A percentile compares a stretch with the other conserved stretches of the same genome.
Evolutionary conservation across 2,888 invertebrate species (phyloP).

Genomic region (Agriopis leucophaearia): DNA sequence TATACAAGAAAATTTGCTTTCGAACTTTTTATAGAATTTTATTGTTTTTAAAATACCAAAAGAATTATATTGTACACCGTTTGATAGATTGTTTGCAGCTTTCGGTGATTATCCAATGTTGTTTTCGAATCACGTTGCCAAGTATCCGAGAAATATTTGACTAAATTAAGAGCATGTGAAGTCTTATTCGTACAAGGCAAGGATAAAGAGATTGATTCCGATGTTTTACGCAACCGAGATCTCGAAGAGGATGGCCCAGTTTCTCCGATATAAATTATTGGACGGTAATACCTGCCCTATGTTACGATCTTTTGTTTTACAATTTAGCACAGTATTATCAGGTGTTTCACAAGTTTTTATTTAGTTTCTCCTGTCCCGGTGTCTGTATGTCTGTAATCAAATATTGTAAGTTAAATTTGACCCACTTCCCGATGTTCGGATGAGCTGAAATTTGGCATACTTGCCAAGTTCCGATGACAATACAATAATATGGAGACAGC

Average conservation of each 20-base stretch:
- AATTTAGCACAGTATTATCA: slow-evolving; percentile 57
- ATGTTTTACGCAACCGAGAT: slow-evolving; percentile 29
- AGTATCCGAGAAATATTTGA: slow-evolving; percentile 64
- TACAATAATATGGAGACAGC: too few species aligned
- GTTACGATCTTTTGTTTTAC: slow-evolving; percentile 13
- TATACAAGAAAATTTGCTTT: neutral
- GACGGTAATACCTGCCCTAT: neutral
- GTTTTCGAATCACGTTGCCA: slow-evolving; percentile 62
- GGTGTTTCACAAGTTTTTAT: too few species aligned
- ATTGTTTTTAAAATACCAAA: slow-evolving; percentile 6
- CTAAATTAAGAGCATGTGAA: slow-evolving; percentile 60
- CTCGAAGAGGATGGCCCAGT: slow-evolving; percentile 25
- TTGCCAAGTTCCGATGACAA: too few species aligned
- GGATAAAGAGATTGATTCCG: slow-evolving; percentile 46
- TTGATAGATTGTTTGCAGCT: slow-evolving; percentile 30
- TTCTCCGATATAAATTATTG: slow-evolving; percentile 17
- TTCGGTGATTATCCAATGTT: slow-evolving; percentile 51
- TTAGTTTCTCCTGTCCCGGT: too few species aligned
- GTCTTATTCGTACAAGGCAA: slow-evolving; percentile 53
- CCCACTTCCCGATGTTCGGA: too few species aligned
- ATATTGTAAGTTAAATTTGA: too few species aligned
- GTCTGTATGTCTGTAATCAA: too few species aligned
- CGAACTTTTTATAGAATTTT: slow-evolving; percentile 8
- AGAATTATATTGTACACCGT: slow-evolving; percentile 11
- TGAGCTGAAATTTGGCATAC: too few species aligned